Evolutionary conservation across 2,113 vertebrate genomes (phyloP).

Genomic region (Lycaon pictus): DNA sequence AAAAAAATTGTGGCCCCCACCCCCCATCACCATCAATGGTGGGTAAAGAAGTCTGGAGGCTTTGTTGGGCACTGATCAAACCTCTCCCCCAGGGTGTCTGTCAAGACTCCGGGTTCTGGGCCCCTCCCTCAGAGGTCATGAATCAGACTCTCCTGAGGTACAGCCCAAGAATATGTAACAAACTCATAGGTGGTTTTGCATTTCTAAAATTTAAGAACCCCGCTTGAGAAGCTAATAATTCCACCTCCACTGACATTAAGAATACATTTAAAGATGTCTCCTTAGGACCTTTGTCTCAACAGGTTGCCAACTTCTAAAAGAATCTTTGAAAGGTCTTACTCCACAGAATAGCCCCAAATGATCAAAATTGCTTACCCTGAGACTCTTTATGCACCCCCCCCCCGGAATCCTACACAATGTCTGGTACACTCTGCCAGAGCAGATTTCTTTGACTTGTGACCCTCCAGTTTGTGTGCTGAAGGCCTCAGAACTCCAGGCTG

Average conservation of each 20-base stretch:
- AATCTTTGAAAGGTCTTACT: neutral
- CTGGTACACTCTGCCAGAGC: fast-evolving
- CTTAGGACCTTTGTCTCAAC: neutral
- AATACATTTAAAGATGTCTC: neutral
- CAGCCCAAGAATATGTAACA: neutral
- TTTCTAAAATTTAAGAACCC: neutral
- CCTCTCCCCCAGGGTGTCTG: neutral
- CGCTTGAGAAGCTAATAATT: too few relatives aligned
- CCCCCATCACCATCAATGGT: fast-evolving
- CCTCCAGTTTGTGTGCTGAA: neutral
- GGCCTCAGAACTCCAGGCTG: neutral
- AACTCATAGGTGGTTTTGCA: fast-evolving
- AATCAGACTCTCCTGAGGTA: neutral
- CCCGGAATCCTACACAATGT: fast-evolving
- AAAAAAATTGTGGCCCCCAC: fast-evolving
- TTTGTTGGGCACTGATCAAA: neutral
- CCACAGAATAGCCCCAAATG: neutral
- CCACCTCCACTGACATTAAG: neutral
- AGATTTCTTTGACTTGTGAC: neutral
- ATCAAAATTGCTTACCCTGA: neutral
- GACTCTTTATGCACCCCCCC: fast-evolving
- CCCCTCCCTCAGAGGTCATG: neutral
- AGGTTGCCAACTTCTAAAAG: neutral
- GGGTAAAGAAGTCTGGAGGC: neutral
- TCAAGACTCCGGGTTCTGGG: neutral